Evolutionary conservation across 2,888 invertebrate genomes (phyloP), one percentile per base, ranked within the genome.

Genomic region (Orthonychiurus folsomi): DNA sequence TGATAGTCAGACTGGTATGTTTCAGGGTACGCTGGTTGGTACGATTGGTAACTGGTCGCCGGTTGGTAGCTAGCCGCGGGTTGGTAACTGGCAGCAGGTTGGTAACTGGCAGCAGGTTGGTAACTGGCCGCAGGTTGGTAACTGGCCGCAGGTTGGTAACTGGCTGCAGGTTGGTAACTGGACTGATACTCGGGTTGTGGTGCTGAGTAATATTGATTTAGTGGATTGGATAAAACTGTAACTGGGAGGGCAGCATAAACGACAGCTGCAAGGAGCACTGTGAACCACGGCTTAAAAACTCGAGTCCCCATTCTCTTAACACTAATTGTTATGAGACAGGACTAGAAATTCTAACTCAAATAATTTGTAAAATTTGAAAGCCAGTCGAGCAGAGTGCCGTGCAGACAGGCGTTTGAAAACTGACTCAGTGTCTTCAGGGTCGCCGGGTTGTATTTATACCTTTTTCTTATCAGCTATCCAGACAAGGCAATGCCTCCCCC

Each of bases 381-480:
- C 37, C 9, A 9, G 54, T 47, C 50, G 57, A 24, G 48, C 48
- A 48, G 54, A 55, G 67, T 60, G 68, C 61, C 54, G 66, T n/a
- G 66, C 68, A 68, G 66, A 63, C 68, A 64, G 64, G 64, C 54
- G 64, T 68, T 66, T 64, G 64, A 66, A 66, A 66, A 68, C 68
- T 68, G 64, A 68, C 68, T 68, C 57, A 37, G 28, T 59, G 56
- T 37, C 20, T n/a, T 37, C 50, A 50, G 2, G 50, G 21, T 21
- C 27, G 52, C 21, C 60, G 61, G 64, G 64, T 64, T 60, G 61
- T 68, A 68, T 68, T 68, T 68, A 68, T 68, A 68, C 68, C 66
- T 57, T 68, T 66, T 63, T 50, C 24, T 66, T 48, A 21, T 57
- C 56, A 28, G 25, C 25, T 47, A 52, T 23, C 12, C 20, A 2